Conservation (phyloP, 2,113 vertebrate species). For the Corvus hawaiiensis region DNA sequence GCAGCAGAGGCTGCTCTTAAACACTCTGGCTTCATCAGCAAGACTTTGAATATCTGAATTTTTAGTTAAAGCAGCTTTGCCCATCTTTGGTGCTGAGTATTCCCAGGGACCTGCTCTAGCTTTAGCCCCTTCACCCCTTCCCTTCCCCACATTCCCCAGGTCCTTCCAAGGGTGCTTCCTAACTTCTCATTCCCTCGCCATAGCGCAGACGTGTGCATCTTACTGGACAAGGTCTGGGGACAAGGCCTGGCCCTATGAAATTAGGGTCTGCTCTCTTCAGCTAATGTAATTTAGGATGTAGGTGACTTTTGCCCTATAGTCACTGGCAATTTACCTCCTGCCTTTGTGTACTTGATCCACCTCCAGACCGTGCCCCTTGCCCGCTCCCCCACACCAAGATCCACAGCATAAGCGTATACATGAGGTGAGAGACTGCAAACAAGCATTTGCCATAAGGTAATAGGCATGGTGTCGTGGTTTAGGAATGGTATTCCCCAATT, state of each 20-base stretch:
- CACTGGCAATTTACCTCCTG: background rate
- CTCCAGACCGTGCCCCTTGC: fast-evolving
- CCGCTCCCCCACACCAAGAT: background rate
- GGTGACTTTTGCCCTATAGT: background rate
- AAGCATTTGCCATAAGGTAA: background rate
- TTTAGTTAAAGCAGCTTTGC: background rate
- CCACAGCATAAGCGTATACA: fast-evolving
- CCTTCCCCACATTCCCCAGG: background rate
- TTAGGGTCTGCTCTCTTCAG: background rate
- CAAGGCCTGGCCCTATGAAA: background rate
- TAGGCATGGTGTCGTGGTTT: background rate
- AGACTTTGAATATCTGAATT: background rate
- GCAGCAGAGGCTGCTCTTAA: background rate
- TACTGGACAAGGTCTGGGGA: background rate
- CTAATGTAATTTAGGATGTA: background rate
- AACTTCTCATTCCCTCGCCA: background rate
- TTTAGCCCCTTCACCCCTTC: background rate
- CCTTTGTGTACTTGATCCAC: background rate
- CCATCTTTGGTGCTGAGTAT: background rate
- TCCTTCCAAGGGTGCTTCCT: background rate
- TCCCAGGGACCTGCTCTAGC: background rate
- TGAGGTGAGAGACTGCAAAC: background rate
- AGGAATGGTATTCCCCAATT: background rate
- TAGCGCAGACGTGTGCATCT: background rate
- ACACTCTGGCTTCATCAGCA: background rate